Percentiles rank a stretch among this genome's conserved stretches.
These are phyloP conservation scores for Apistogramma diplotaenia DNA, from an alignment of 2,113 vertebrate genomes.

Conservation along the genomic window DNA sequence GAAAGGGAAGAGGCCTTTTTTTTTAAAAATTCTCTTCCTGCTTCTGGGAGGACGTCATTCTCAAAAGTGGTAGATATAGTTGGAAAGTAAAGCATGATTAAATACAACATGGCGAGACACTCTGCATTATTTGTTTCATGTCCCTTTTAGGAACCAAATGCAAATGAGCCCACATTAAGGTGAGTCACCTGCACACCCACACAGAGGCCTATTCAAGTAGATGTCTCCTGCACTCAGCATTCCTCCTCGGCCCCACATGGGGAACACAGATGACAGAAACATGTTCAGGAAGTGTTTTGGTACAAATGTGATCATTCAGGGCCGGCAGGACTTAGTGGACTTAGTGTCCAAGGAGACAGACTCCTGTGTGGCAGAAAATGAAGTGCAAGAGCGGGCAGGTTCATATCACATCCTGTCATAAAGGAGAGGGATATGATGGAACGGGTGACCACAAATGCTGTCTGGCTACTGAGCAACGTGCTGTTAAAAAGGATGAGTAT, in stretches of 20 bases:
- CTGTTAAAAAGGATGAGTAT: conserved; percentile 1
- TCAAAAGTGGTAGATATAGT: background rate
- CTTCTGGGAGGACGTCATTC: background rate
- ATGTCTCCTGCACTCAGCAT: conserved; percentile 5
- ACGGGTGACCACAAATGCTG: conserved; percentile 42
- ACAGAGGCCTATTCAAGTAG: conserved; percentile 23
- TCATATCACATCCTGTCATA: conserved; percentile 45
- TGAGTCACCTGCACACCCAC: background rate
- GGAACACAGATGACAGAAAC: conserved; percentile 24
- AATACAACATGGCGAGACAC: background rate
- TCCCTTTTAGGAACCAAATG: background rate
- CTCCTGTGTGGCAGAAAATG: conserved; percentile 33
- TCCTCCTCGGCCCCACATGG: conserved; percentile 14
- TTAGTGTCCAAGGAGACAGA: conserved; percentile 53
- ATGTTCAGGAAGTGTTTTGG: conserved; percentile 41
- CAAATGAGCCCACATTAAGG: background rate
- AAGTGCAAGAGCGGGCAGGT: conserved; percentile 47
- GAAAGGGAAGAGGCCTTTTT: no score
- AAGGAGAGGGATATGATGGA: conserved; percentile 20
- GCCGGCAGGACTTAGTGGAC: conserved; percentile 28
- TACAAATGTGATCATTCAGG: conserved; percentile 46
- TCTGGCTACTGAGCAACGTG: background rate
- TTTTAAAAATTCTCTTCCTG: background rate
- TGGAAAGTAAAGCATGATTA: background rate
- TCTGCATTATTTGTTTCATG: background rate